Percentiles rank a stretch among this genome's conserved stretches.
These are phyloP conservation scores for Platyscapa corneri DNA, from an alignment of 1,140 invertebrate genomes.

Conservation along the genomic window DNA sequence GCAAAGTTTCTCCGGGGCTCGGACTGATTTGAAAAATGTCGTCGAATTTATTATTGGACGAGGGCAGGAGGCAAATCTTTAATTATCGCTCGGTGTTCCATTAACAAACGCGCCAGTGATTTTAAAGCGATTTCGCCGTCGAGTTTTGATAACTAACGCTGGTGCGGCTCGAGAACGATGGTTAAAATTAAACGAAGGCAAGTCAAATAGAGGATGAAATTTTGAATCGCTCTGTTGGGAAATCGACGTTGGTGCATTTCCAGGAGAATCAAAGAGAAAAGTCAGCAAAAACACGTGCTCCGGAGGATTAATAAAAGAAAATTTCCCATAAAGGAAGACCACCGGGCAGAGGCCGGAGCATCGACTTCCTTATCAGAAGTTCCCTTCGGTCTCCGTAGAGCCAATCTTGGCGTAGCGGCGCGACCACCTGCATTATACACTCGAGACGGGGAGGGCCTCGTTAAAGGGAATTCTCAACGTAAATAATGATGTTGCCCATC, in stretches of 20 bases:
- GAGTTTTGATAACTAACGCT: no score
- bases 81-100: no score
- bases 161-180: no score
- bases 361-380: constrained; percentile 10
- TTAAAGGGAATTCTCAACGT: constrained; percentile 44
- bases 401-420: constrained; percentile 2
- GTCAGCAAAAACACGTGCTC: background rate
- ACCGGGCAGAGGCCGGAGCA: background rate
- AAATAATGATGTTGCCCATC: constrained; percentile 37
- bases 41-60: no score
- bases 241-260: background rate
- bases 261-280: background rate
- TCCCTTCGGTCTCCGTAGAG: background rate
- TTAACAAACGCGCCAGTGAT: no score
- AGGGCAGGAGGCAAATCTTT: no score
- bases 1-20: no score
- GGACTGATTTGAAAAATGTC: no score
- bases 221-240: background rate
- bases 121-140: no score
- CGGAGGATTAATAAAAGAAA: constrained; percentile 20
- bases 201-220: background rate
- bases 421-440: constrained; percentile 36
- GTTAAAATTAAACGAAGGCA: background rate
- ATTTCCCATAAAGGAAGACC: background rate
- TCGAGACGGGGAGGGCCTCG: constrained; percentile 31